Base-by-base conservation (phyloP, 2,888 invertebrate species). In the Dryadula phaetusa region DNA sequence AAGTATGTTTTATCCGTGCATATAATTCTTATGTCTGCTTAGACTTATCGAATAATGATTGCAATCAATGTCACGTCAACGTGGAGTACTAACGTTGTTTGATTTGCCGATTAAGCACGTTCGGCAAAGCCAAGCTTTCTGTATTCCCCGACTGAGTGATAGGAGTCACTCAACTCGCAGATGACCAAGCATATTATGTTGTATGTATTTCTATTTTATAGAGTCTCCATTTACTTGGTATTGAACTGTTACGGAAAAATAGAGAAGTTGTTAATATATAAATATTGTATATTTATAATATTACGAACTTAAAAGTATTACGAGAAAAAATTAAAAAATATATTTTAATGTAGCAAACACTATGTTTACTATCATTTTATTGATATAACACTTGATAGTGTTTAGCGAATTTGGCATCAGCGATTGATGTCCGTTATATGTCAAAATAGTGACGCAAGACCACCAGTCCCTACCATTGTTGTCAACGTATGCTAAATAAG, bases 71-170 rank as follows among this genome's bases (percentile, higher is more conserved):
- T 85, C 90, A 88, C 90, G 88, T 86, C 64, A 70, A 70, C 70
- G 77, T 72, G 76, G 75, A 74, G 74, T 76, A 67, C 25, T 28
- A 37, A 20, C 76, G 75, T 78, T 75, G 76, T 75, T 73, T 74
- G 82, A 81, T 81, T 81, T 73, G 74, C 74, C 79, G 88, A 90
- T 90, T 88, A 79, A 80, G 86, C 90, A 90, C 88, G 90, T 82
- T 80, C 79, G 75, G 75, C 70, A 72, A 61, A 72, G 69, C 52
- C 66, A 66, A 76, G 80, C 67, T 58, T 68, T 74, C 71, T 76
- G 71, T 74, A 77, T 75, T 71, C 72, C 72, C 73, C 73, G 71
- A 70, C 62, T 18, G 6, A 56, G 18, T 16, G 20, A 14, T 16
- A 40, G 56, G 56, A 58, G 42, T 25, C 40, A 18, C 22, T 42